Base-by-base conservation (phyloP, 1,140 invertebrate genomes). In the Lethrus apterus region DNA sequence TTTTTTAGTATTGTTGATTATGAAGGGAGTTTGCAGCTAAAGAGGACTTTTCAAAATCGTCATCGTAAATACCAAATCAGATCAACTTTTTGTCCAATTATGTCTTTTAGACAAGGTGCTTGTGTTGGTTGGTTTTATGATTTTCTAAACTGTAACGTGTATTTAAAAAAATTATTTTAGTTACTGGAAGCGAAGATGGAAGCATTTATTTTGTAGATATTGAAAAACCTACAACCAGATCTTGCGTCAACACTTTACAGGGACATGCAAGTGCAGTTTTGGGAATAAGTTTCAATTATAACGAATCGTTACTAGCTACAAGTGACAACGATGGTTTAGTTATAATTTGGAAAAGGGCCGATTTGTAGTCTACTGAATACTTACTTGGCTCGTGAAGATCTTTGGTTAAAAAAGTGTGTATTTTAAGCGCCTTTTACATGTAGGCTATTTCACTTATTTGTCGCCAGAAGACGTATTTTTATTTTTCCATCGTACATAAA, bases 241-340 rank as follows among this genome's bases (percentile, higher is more conserved):
- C 84, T 2, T 80, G 82, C 52, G 79, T 93, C 9, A 91, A 91
- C 64, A 86, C 87, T 67, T 69, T 93, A 8, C 83, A 91, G 65
- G 89, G 79, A 24, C 90, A 93, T 70, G 83, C 86, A 8, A 78
- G 81, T 29, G 78, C 88, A 2, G 85, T 90, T 19, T 67, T 91
- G 2, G 83, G 87, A 44, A 81, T 93, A 9, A 83, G 80, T 56
- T 92, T 93, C 64, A 92, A 90, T 70, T 89, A 87, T 70, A 87
- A 93, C 69, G 89, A 93, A 70, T 86, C 84, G 62, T 70, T 92
- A 48, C 70, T 93, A 20, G 89, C 88, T 30, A 88, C 86, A 19
- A 86, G 83, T 63, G 90, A 93, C 72, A 70, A 80, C 42, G 77
- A 86, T 57, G 89, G 89, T 5, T 78, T 88, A 54, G 83, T 93